Percentiles rank a stretch among this genome's conserved stretches.
phyloP scores from a whole-genome alignment of 2,113 vertebrate genomes.

The Indri indri region DNA sequence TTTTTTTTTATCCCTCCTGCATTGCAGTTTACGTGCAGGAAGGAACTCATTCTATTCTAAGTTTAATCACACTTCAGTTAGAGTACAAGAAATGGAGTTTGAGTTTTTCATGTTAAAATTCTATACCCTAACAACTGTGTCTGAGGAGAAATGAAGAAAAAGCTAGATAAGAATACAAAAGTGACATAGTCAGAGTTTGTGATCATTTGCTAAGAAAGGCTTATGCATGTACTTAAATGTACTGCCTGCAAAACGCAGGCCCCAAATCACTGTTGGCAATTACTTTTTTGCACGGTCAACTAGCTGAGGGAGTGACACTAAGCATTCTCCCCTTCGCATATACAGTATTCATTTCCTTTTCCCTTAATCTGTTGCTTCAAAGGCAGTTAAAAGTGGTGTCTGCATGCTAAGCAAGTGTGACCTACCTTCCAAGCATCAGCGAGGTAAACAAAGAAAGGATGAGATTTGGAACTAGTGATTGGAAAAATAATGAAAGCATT shows the following conservation, averaged over 20 bases:
- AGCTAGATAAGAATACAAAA: slow-evolving; percentile 44
- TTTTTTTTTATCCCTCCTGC: not conserved
- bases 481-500: not conserved
- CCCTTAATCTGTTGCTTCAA: slow-evolving; percentile 20
- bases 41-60: slow-evolving; percentile 44
- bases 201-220: slow-evolving; percentile 61
- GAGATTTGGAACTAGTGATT: not conserved
- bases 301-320: not conserved
- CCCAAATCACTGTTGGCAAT: slow-evolving; percentile 46
- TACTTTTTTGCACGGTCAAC: slow-evolving; percentile 60
- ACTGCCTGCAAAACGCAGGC: not conserved
- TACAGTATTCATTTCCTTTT: not conserved
- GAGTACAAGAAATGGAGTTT: slow-evolving; percentile 17
- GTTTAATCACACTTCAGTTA: slow-evolving; percentile 46
- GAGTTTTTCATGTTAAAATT: slow-evolving; percentile 60
- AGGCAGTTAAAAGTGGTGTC: not conserved
- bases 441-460: slow-evolving; percentile 22
- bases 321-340: not conserved
- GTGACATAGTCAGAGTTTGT: not conserved
- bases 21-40: not conserved
- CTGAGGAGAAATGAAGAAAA: slow-evolving; percentile 57
- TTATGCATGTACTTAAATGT: not conserved
- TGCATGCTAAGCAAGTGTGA: slow-evolving; percentile 9
- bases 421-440: not conserved
- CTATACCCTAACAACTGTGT: slow-evolving; percentile 46